A percentile compares a stretch with the other conserved stretches of the same genome.
phyloP scores from a whole-genome alignment of 2,888 invertebrate genomes.

The Drosophila ezoana region DNA sequence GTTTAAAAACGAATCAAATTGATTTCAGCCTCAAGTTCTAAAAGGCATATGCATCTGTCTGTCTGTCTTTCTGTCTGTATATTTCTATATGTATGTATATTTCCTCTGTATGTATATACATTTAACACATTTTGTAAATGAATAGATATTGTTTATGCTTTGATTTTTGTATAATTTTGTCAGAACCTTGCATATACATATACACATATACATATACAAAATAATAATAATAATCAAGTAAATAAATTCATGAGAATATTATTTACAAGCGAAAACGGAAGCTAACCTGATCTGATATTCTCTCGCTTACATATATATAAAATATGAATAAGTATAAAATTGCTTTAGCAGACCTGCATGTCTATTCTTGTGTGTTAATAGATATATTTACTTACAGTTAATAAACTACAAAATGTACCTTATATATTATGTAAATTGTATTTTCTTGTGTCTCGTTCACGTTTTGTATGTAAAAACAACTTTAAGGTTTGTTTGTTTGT shows the following conservation, averaged over 20 bases:
- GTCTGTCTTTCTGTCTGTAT: neutral
- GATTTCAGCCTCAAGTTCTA: conserved; percentile 53
- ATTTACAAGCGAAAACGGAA: conserved; percentile 6
- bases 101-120: conserved; percentile 3
- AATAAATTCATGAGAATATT: neutral
- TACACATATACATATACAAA: conserved; percentile 1
- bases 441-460: conserved; percentile 2
- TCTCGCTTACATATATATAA: neutral
- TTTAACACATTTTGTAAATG: conserved; percentile 1
- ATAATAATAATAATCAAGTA: neutral
- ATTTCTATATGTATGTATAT: neutral
- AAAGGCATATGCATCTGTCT: conserved; percentile 32
- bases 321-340: conserved; percentile 1
- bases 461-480: conserved; percentile 22
- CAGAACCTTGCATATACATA: neutral
- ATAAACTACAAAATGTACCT: conserved; percentile 41
- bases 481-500: conserved; percentile 15
- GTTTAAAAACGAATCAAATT: conserved; percentile 33
- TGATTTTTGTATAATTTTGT: neutral
- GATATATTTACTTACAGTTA: conserved; percentile 30
- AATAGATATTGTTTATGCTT: neutral
- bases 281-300: neutral
- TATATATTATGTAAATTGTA: conserved; percentile 30
- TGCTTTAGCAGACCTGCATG: neutral
- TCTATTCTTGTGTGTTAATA: neutral